phyloP scores from a whole-genome alignment of 2,797 vertebrate species.

The Micromesistius poutassou region DNA sequence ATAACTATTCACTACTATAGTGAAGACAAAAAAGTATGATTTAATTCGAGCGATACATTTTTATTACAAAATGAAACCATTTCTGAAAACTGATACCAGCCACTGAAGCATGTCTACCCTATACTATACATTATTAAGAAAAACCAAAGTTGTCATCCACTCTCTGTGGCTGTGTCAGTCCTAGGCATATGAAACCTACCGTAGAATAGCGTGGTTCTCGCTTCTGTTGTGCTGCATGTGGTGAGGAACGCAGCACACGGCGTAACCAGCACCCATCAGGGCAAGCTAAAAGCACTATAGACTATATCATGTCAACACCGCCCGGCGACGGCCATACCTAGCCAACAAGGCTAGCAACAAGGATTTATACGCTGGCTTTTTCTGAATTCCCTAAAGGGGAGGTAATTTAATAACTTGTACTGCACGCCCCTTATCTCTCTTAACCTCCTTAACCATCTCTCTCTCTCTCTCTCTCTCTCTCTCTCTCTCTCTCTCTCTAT shows the following conservation, averaged over 20 bases:
- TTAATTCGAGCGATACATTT: too few species aligned
- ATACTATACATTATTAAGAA: not conserved
- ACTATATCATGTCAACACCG: not conserved
- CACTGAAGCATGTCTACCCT: not conserved
- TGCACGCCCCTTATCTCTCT: slow-evolving; percentile 16
- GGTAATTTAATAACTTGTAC: slow-evolving; percentile 11
- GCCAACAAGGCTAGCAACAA: not conserved
- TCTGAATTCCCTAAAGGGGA: not conserved
- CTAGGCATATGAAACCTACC: slow-evolving; percentile 51
- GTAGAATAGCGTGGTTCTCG: slow-evolving; percentile 73
- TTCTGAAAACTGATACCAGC: not conserved
- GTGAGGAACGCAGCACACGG: slow-evolving; percentile 70
- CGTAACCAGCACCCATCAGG: slow-evolving; percentile 70
- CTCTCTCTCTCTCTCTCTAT: not conserved
- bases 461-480: not conserved
- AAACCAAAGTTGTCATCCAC: too few species aligned
- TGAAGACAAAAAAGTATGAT: not conserved
- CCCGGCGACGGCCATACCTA: not conserved
- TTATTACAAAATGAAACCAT: too few species aligned
- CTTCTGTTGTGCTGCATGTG: slow-evolving; percentile 54
- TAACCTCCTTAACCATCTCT: slow-evolving; percentile 19
- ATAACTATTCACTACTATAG: not conserved
- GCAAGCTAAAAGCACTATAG: slow-evolving; percentile 29
- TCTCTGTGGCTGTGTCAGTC: not conserved
- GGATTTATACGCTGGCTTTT: not conserved